These are phyloP conservation scores for Stratiomys singularior DNA, from an alignment of 2,888 invertebrate genomes.

Conservation along the genomic window DNA sequence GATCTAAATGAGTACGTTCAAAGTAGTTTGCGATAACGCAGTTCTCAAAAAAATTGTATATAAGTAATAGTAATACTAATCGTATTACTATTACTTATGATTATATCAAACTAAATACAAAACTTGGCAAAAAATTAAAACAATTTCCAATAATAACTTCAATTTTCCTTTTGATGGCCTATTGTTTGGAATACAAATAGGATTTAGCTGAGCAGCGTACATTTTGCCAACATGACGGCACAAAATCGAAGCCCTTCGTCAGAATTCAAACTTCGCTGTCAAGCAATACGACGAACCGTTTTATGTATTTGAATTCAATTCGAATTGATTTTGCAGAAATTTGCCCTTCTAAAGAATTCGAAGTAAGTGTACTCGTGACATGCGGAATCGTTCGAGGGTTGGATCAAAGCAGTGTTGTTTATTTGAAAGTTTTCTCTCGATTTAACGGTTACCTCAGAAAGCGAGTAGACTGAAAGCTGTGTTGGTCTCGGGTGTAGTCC, in stretches of 20 bases:
- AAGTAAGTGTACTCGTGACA: not conserved
- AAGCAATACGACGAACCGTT: constrained; percentile 7
- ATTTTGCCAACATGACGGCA: not conserved
- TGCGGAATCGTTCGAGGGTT: too few species aligned
- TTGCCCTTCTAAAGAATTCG: not conserved
- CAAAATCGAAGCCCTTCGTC: not conserved
- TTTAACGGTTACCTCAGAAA: not conserved
- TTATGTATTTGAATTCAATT: constrained; percentile 3
- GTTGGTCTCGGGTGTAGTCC: not conserved
- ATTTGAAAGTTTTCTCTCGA: not conserved
- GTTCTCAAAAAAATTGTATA: not conserved
- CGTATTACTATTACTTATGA: too few species aligned
- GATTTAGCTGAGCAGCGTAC: too few species aligned
- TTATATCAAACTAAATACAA: not conserved
- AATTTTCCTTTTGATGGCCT: too few species aligned
- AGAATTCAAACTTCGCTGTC: constrained; percentile 15
- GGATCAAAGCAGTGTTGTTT: too few species aligned
- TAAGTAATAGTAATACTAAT: not conserved
- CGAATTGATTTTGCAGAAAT: not conserved
- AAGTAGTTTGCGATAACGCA: not conserved
- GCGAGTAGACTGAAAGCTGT: too few species aligned
- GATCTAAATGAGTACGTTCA: constrained; percentile 35
- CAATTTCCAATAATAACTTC: not conserved
- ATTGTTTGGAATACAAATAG: too few species aligned
- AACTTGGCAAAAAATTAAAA: not conserved